These are phyloP conservation scores for Tethya wilhelma DNA, from an alignment of 37 sponge, comb jelly and placozoan species.

Conservation along the genomic window DNA sequence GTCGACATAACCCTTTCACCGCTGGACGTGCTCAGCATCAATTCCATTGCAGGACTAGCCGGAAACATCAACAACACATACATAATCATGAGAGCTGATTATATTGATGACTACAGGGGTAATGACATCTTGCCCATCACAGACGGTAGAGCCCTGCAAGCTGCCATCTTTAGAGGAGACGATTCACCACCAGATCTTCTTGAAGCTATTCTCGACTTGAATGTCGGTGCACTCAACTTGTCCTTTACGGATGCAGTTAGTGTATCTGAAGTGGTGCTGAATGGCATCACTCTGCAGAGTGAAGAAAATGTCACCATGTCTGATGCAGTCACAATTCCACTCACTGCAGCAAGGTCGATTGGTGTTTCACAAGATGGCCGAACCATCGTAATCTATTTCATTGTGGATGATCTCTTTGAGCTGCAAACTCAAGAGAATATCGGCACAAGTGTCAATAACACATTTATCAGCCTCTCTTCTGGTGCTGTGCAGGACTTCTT, in stretches of 20 bases:
- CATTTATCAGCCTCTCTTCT: constrained; percentile 55
- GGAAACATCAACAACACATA: constrained; percentile 56
- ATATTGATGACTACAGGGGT: constrained; percentile 83
- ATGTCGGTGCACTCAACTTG: constrained; percentile 62
- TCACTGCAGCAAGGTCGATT: constrained; percentile 37
- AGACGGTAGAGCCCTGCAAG: constrained; percentile 84
- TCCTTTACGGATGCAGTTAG: constrained; percentile 74
- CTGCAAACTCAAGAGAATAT: constrained; percentile 41
- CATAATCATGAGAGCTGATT: constrained; percentile 82
- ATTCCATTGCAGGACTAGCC: constrained; percentile 59
- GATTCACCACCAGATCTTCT: constrained; percentile 53
- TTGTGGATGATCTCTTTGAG: constrained; percentile 50
- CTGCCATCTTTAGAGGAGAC: constrained; percentile 55
- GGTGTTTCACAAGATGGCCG: constrained; percentile 48
- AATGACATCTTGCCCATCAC: constrained; percentile 80
- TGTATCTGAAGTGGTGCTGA: constrained; percentile 30
- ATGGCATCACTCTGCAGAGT: constrained; percentile 60
- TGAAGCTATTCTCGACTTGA: constrained; percentile 67
- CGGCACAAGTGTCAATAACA: constrained; percentile 58
- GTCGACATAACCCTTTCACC: constrained; percentile 66
- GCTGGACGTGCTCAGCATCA: constrained; percentile 72
- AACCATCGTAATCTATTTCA: constrained; percentile 47
- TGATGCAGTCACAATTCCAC: constrained; percentile 20
- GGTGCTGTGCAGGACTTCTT: constrained; percentile 73
- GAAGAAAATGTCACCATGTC: constrained; percentile 17